A percentile compares a stretch with the other conserved stretches of the same genome.
Evolutionary conservation across 2,797 vertebrate species (phyloP).

Genomic region (Periophthalmus magnuspinnatus): DNA sequence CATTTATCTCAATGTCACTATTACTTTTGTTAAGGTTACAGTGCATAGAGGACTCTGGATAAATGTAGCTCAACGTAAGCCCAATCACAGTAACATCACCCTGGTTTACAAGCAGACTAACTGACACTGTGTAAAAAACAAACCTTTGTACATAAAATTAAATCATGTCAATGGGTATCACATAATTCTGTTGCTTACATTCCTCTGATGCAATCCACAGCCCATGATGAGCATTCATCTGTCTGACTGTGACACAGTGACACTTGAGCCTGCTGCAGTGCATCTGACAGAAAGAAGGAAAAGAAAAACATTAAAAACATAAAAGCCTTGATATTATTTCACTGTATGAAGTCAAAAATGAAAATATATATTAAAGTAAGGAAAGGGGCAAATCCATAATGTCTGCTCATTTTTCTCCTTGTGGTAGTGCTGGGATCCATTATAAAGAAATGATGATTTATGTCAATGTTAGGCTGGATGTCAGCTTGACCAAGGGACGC

Average conservation of each 20-base stretch:
- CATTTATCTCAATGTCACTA: neutral
- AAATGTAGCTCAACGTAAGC: constrained; percentile 54
- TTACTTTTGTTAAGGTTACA: constrained; percentile 28
- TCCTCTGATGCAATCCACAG: neutral
- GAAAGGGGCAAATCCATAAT: constrained; percentile 58
- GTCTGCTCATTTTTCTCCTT: constrained; percentile 58
- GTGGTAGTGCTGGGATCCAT: constrained; percentile 68
- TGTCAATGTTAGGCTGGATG: constrained; percentile 69
- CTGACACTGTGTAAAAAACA: constrained; percentile 18
- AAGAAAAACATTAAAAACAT: neutral
- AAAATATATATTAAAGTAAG: constrained; percentile 23
- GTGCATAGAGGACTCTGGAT: constrained; percentile 29
- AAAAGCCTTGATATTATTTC: constrained; percentile 21
- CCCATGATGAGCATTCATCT: neutral
- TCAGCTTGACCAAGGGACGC: constrained; percentile 71
- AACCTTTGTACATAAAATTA: constrained; percentile 18
- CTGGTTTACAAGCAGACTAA: constrained; percentile 34
- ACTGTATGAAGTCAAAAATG: constrained; percentile 34
- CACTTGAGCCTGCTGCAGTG: neutral
- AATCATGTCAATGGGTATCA: neutral
- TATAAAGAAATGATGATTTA: constrained; percentile 81
- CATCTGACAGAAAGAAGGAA: neutral
- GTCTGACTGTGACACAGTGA: neutral
- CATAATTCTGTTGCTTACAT: neutral
- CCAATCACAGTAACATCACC: constrained; percentile 14